Evolutionary conservation across 2,797 vertebrate species (phyloP).

Genomic region (Ctenopoma multispine): DNA sequence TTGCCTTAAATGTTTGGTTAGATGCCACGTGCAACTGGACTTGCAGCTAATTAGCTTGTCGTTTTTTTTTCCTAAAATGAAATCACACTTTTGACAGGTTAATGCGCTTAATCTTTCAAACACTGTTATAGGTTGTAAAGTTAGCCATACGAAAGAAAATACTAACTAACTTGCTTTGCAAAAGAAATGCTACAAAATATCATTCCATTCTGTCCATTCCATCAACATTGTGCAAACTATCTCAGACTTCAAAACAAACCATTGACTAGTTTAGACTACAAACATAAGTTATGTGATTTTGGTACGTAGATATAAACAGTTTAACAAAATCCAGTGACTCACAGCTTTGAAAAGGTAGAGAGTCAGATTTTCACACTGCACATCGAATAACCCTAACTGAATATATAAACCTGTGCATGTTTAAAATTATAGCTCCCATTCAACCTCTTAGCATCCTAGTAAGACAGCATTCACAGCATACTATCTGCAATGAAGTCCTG

Average conservation of each 20-base stretch:
- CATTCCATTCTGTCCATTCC: no score
- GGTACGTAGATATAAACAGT: neutral
- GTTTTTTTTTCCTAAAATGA: no score
- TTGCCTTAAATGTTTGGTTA: no score
- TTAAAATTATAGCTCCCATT: constrained; percentile 31
- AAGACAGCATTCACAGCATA: constrained; percentile 81
- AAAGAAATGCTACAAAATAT: neutral
- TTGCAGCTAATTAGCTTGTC: no score
- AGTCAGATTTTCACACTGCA: constrained; percentile 6
- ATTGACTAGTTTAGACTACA: neutral
- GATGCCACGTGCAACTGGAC: no score
- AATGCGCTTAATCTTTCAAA: no score
- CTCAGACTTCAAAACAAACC: neutral
- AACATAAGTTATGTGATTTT: neutral
- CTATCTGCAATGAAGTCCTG: constrained; percentile 81
- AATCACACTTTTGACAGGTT: no score
- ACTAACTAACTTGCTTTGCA: neutral
- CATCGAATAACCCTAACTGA: constrained; percentile 11
- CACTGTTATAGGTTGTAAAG: no score
- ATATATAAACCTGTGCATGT: constrained; percentile 26
- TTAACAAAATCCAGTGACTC: neutral
- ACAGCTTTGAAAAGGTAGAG: neutral
- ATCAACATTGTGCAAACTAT: neutral
- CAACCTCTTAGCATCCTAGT: constrained; percentile 56
- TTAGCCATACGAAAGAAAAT: neutral